Evolutionary conservation across 2,888 invertebrate genomes (phyloP), one percentile per base, ranked within the genome.

Genomic region (Aromia moschata): DNA sequence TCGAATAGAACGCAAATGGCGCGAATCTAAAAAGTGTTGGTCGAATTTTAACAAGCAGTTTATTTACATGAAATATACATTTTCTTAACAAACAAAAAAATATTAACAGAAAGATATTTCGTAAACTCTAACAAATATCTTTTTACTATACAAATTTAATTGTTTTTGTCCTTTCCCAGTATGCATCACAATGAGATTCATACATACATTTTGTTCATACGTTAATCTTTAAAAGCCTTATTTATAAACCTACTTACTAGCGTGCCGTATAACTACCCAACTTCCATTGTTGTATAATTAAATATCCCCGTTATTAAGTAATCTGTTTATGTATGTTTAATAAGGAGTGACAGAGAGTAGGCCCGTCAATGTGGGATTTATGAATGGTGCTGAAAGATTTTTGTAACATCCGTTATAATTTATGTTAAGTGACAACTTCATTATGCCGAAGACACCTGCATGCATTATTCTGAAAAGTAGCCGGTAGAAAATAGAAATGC

Each of bases 281-380:
- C 15, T 14, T 11, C 43, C 43, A 43, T 43, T 43, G 43, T 43
- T 43, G 18, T 43, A 43, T 20, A 20, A 43, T 43, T 43, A 43
- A 43, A 43, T 43, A 43, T 43, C 25, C 20, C 18, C 43, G 14
- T 43, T 43, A 43, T 43, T 43, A 43, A 43, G 43, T 43, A 43
- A 43, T 43, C 43, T 25, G 43, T 43, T 43, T 25, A 14, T 25
- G n/a, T n/a, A n/a, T n/a, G 10, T 12, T 25, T 43, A 43, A 43
- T 14, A 25, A 43, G 43, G 43, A 20, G 43, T 43, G 43, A 43
- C 43, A 43, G 25, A 12, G 43, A 43, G 43, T 43, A 25, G 43
- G 43, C 11, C 12, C 25, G 18, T 25, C 25, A 11, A 43, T 43
- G 43, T 43, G 43, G 43, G 43, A 43, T 43, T 43, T 43, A 20